Conservation (phyloP, 2,888 invertebrate genomes). For the Drosophila mimica region DNA sequence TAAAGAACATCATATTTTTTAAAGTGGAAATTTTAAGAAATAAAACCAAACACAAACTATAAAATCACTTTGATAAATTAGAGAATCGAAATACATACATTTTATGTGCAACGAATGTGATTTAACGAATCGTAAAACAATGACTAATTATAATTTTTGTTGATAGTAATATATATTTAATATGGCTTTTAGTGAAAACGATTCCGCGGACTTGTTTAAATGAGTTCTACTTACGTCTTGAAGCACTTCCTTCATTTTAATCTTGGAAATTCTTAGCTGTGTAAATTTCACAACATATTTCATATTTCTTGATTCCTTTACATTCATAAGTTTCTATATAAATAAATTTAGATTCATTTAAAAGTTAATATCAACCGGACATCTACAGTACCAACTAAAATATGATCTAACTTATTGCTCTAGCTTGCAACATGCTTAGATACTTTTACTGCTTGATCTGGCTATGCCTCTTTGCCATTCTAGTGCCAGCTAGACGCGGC, state of each 20-base stretch:
- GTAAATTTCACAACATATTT: not conserved
- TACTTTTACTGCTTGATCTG: conserved; percentile 27
- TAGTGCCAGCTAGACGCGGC: conserved; percentile 2
- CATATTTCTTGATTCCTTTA: not conserved
- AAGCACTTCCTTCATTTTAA: not conserved
- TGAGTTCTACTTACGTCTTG: not conserved
- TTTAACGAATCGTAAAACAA: not conserved
- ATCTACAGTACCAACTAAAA: conserved; percentile 5
- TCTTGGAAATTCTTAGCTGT: not conserved
- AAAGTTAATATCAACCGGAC: conserved; percentile 37
- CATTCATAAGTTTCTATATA: not conserved
- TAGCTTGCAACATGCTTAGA: conserved; percentile 1
- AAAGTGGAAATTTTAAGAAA: not conserved
- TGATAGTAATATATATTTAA: not conserved
- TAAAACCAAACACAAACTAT: not conserved
- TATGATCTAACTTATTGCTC: not conserved
- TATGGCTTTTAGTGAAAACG: not conserved
- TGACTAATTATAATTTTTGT: not conserved
- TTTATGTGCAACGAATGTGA: not conserved
- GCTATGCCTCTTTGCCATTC: conserved; percentile 18
- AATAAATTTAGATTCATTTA: conserved; percentile 13
- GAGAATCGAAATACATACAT: not conserved
- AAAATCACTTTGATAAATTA: not conserved
- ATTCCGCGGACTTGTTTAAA: not conserved
- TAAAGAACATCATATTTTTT: not conserved